Percentiles rank a stretch among this genome's conserved stretches.
Conservation (phyloP, 2,113 vertebrate species). For the Phainopepla nitens region DNA sequence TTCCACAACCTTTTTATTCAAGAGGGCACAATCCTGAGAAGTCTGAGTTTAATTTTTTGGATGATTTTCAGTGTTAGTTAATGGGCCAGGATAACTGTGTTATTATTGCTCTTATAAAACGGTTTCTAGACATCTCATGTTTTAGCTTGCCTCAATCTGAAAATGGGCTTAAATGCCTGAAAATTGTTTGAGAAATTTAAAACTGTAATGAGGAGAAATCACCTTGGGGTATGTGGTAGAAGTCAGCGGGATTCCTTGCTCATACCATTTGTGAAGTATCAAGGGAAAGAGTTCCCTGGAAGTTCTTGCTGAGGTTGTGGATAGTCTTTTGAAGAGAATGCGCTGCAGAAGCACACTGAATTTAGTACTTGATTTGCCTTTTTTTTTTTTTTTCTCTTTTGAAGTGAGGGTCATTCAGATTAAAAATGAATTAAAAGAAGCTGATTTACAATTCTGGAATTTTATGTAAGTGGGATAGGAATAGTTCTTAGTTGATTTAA, state of each 20-base stretch:
- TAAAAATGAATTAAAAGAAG: background rate
- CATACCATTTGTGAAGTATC: background rate
- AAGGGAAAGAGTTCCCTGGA: background rate
- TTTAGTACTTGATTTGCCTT: background rate
- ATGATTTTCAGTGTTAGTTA: background rate
- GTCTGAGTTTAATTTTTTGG: background rate
- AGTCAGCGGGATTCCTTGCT: background rate
- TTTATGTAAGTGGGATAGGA: background rate
- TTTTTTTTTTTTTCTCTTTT: background rate
- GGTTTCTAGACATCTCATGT: conserved; percentile 20
- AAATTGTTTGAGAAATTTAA: conserved; percentile 5
- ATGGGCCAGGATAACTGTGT: background rate
- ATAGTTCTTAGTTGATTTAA: conserved; percentile 23
- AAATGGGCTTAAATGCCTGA: conserved; percentile 8
- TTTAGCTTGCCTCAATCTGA: conserved; percentile 31
- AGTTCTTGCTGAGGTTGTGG: background rate
- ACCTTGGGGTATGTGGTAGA: conserved; percentile 2
- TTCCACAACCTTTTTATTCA: conserved; percentile 4
- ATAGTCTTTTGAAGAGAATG: background rate
- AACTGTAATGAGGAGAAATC: background rate
- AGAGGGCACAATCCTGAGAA: background rate
- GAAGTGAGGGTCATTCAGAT: background rate
- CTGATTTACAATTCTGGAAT: background rate
- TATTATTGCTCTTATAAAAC: background rate
- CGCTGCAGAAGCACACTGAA: background rate